Base-by-base conservation (phyloP, 2,888 invertebrate species). In the Bursaphelenchus okinawaensis region DNA sequence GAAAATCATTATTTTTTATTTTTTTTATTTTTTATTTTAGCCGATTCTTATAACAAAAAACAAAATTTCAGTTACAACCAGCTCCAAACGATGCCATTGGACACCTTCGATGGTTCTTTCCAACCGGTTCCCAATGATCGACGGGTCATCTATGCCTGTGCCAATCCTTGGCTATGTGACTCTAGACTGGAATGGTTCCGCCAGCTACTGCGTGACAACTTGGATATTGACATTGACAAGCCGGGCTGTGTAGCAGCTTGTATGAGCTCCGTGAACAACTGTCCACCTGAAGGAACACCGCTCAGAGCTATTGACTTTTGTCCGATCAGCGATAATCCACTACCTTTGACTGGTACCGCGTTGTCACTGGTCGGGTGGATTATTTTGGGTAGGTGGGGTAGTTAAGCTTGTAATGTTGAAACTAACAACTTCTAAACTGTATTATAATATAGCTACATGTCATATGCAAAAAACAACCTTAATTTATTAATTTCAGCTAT, bases 161-260 rank as follows among this genome's bases (percentile, higher is more conserved):
- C 80, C 80, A 63, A 65, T 73, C 82, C 82, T 16, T 82, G 82
- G 82, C 67, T 77, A 65, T 82, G 82, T 68, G 80, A 82, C 71
- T 74, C 68, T 52, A 65, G 71, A 7, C 68, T 82, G 31, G 76
- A 75, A 57, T 82, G 82, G 82, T 80, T 82, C 74, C 76, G 82
- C 7, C 73, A 75, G 16, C 68, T 81, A 65, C 68, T 82, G 56
- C 70, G 80, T 51, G 80, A 76, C 54, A 82, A 82, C 58, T 67
- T 77, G 19, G 82, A 82, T 57, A 77, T 76, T 52, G 71, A 74
- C 26, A 78, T 76, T 40, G 72, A 69, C 27, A 63, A 69, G 31
- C 72, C 75, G 9, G 77, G 77, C 40, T 82, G 81, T 67, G 65
- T 70, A 22, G 75, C 82, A 7, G 72, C 74, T 0, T 82, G 82